Conservation (phyloP, 2,888 invertebrate genomes). For the Apeira syringaria region DNA sequence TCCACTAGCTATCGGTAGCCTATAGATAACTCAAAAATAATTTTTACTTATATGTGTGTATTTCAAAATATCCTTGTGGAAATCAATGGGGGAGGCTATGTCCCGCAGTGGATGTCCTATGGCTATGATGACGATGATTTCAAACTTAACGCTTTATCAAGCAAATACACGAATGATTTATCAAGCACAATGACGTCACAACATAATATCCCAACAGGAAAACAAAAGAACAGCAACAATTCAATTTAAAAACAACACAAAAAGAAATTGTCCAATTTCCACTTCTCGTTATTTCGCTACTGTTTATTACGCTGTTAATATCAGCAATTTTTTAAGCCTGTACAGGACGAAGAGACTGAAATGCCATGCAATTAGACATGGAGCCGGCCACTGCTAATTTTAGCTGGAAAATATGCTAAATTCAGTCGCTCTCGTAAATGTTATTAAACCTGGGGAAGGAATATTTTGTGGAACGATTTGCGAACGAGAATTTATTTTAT, state of each 20-base stretch:
- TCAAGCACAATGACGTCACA: too few species aligned
- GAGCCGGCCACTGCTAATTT: constrained; percentile 38
- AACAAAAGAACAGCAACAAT: constrained; percentile 7
- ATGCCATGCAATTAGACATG: constrained; percentile 42
- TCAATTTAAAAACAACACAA: constrained; percentile 5
- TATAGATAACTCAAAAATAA: too few species aligned
- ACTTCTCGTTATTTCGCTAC: constrained; percentile 7
- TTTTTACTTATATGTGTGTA: too few species aligned
- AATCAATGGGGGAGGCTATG: too few species aligned
- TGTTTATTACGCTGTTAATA: constrained; percentile 16
- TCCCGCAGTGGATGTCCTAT: too few species aligned
- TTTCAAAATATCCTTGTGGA: too few species aligned
- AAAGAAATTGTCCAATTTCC: constrained; percentile 21
- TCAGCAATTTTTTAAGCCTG: constrained; percentile 17
- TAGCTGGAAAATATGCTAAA: constrained; percentile 46
- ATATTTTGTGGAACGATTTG: constrained; percentile 30
- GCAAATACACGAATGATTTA: too few species aligned
- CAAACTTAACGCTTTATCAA: too few species aligned
- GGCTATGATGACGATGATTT: too few species aligned
- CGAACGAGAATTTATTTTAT: constrained; percentile 5
- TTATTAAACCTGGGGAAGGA: constrained; percentile 30
- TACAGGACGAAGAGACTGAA: constrained; percentile 36
- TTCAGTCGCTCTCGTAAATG: constrained; percentile 39
- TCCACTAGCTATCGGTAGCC: too few species aligned
- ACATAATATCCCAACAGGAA: neutral